Base-by-base conservation (phyloP, 2,113 vertebrate genomes). In the Puntigrus tetrazona region DNA sequence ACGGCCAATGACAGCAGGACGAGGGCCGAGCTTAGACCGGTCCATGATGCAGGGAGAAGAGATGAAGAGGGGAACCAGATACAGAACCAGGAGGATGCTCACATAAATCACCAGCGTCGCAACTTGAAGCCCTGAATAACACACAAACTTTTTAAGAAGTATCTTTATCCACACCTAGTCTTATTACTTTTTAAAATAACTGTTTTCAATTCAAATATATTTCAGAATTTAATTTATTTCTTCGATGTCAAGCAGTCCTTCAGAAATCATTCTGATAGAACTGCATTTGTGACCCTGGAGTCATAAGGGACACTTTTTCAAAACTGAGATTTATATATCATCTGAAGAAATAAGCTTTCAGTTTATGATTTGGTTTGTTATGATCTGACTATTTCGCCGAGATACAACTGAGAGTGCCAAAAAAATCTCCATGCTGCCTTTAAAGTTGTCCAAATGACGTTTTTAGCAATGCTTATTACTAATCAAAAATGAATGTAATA, bases 31-130 rank as follows among this genome's bases (percentile, higher is more conserved):
- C 75, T 93, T 89, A 83, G 92, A 91, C 84, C 90, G 96, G 88
- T 97, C 96, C 97, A 98, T 98, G 87, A 99, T 95, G 92, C 98
- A 99, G 78, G 98, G 97, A 59, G 97, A 99, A 9, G 94, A 96
- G 93, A 99, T 96, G 29, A 95, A 91, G 82, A 99, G 95, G 0
- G 98, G 98, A 0, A 92, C 92, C 88, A 98, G 89, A 89, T 95
- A 99, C 87, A 99, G 92, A 57, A 93, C 93, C 86, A 97, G 86
- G 5, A 97, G 94, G 18, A 95, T 87, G 0, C 94, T 78, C 1
- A 95, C 83, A 91, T 98, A 99, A 1, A 92, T 79, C 34, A 95
- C 79, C 84, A 98, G 88, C 85, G 96, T 90, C 78, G 93, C 88
- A 88, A 95, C 84, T 93, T 98, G 97, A 82, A 96, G 95, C 85